Conservation (phyloP, 53 echinoderm and acorn worm genomes). For the Hippasteria phrygiana region DNA sequence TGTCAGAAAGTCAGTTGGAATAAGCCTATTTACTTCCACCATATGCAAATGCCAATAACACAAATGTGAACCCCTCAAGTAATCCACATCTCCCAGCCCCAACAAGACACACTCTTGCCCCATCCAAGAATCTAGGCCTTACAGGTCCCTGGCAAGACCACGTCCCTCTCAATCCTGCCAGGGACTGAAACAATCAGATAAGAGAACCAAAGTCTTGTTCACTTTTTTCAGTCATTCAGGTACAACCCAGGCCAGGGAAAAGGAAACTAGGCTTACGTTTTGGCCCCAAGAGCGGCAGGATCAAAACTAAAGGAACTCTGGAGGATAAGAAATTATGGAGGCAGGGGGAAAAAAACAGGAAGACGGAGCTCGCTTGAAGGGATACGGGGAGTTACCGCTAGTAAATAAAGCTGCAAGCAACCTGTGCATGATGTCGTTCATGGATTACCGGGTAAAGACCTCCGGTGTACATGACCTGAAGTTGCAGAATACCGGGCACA, state of each 20-base stretch:
- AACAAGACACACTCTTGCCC: neutral
- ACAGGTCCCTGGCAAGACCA: neutral
- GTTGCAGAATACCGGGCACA: too few relatives aligned
- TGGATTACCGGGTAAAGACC: neutral
- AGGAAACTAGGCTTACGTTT: conserved; percentile 21
- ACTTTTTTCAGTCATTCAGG: neutral
- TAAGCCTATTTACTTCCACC: too few relatives aligned
- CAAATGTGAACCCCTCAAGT: too few relatives aligned
- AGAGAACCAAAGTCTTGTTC: conserved; percentile 15
- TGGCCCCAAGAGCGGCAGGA: neutral
- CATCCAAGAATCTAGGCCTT: neutral
- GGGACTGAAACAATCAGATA: conserved; percentile 16
- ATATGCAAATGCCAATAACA: too few relatives aligned
- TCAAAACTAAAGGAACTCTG: conserved; percentile 7
- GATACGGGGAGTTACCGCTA: neutral
- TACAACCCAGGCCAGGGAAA: neutral
- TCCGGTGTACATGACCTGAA: too few relatives aligned
- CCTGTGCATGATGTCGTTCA: neutral
- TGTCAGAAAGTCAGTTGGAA: too few relatives aligned
- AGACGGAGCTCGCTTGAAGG: neutral
- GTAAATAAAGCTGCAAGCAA: conserved; percentile 32
- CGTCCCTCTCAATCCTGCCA: neutral
- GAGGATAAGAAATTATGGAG: neutral
- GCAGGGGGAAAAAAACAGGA: conserved; percentile 32
- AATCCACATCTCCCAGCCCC: too few relatives aligned